Conservation (phyloP, 2,888 invertebrate species). For the Drosophila anomalata region DNA sequence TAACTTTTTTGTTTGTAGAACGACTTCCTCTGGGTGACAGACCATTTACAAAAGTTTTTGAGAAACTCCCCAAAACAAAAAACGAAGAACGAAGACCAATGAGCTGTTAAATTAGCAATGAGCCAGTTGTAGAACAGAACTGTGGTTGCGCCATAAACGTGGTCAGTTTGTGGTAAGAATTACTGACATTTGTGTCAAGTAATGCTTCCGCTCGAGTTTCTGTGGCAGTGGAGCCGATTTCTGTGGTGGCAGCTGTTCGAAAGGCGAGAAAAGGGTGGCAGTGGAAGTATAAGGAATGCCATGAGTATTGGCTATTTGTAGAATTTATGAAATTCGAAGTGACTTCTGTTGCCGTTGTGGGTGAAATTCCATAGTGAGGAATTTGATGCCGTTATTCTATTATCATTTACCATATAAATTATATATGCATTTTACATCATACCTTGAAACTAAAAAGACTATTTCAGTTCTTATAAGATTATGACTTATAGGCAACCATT, state of each 20-base stretch:
- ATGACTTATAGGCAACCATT: background rate
- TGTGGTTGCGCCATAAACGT: constrained; percentile 42
- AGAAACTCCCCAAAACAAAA: constrained; percentile 47
- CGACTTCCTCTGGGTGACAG: constrained; percentile 72
- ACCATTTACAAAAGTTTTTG: constrained; percentile 68
- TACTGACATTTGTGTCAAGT: constrained; percentile 75
- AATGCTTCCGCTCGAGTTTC: constrained; percentile 62
- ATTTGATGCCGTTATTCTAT: too few relatives aligned
- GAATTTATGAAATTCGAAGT: constrained; percentile 60
- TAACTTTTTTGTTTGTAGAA: constrained; percentile 49
- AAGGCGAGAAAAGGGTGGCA: constrained; percentile 14
- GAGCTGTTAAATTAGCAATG: constrained; percentile 70
- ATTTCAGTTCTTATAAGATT: background rate
- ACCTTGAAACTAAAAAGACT: too few relatives aligned
- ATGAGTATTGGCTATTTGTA: constrained; percentile 46
- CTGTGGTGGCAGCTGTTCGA: constrained; percentile 40
- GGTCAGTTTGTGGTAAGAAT: constrained; percentile 59
- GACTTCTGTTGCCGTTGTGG: constrained; percentile 23
- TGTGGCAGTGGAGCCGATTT: constrained; percentile 62
- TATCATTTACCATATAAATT: too few relatives aligned
- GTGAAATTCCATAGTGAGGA: too few relatives aligned
- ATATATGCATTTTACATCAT: too few relatives aligned
- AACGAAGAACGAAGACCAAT: constrained; percentile 50
- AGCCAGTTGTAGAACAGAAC: constrained; percentile 24
- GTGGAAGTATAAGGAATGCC: constrained; percentile 34